Evolutionary conservation across 2,113 vertebrate species (phyloP), one percentile per base, ranked within the genome.

Genomic region (Apodemus sylvaticus): DNA sequence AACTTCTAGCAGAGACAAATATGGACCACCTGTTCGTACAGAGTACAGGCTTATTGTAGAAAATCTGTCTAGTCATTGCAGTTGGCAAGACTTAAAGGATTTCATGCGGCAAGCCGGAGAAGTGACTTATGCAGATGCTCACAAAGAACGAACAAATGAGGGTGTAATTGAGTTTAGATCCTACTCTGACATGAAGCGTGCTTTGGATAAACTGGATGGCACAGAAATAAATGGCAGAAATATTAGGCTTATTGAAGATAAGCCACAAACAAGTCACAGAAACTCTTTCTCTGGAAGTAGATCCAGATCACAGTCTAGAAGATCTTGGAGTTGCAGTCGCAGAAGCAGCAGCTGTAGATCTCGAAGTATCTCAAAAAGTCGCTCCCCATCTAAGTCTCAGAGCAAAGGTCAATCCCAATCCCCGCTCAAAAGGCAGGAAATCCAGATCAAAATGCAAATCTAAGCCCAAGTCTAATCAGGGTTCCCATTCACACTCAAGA

Each of bases 81-180:
- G 99, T 98, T 99, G 99, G 99, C 99, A 99, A 97, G 99, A 99
- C 98, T 99, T 99, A 48, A 99, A 99, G 99, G 99, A 99, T 98
- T 99, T 99, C 95, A 99, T 99, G 99, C 99, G 99, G 74, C 99
- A 99, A 96, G 99, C 99, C 93, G 99, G 99, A 71, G 99, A 99
- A 97, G 99, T 99, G 53, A 99, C 99, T 4, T 99, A 99, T 82
- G 99, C 99, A 60, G 99, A 99, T 94, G 99, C 99, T 94, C 99
- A 99, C 98, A 99, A 99, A 98, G 99, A 99, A 94, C 99, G 99
- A 51, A 99, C 99, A 77, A 99, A 99, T 5, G 99, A 99, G 98
- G 99, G 99, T 0, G 99, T 99, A 60, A 99, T 99, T 3, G 99
- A 99, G 98, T 99, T 99, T 96, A 98, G 99, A 2, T 99, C 98